Conservation (phyloP, 2,888 invertebrate species). For the Notodonta ziczac region DNA sequence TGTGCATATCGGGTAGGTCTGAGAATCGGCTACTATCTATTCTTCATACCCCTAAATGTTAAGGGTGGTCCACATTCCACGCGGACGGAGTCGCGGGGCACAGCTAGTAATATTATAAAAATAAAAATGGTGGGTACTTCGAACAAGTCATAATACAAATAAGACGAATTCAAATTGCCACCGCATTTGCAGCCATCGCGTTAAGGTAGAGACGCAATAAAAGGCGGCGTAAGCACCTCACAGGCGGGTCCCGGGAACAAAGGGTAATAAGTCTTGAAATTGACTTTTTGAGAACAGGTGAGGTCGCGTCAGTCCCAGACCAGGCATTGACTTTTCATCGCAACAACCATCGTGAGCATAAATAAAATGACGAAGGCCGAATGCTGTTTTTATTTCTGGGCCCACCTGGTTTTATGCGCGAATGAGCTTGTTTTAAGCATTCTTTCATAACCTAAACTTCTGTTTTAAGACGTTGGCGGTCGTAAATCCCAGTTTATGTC, state of each 20-base stretch:
- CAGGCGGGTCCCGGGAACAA: conserved; percentile 69
- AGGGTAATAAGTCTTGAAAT: conserved; percentile 74
- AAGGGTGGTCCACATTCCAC: too few species aligned
- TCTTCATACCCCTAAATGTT: too few species aligned
- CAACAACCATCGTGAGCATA: conserved; percentile 57
- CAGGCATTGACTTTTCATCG: conserved; percentile 67
- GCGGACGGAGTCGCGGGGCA: too few species aligned
- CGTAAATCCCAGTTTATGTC: conserved; percentile 74
- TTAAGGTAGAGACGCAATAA: conserved; percentile 65
- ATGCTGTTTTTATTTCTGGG: conserved; percentile 60
- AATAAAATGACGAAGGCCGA: conserved; percentile 67
- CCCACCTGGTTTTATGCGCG: conserved; percentile 72
- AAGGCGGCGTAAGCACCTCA: conserved; percentile 53
- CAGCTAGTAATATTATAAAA: too few species aligned
- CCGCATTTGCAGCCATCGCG: conserved; percentile 54
- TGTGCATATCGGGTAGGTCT: too few species aligned
- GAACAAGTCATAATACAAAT: conserved; percentile 32
- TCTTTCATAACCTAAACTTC: conserved; percentile 74
- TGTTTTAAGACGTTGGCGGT: conserved; percentile 65
- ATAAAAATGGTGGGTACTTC: not conserved
- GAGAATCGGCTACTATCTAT: too few species aligned
- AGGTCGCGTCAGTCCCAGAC: conserved; percentile 63
- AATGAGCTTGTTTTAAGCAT: conserved; percentile 69
- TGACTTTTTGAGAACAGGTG: conserved; percentile 74
- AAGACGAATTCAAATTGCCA: conserved; percentile 51